These are phyloP conservation scores for Amphilophus citrinellus DNA, from an alignment of 2,113 vertebrate genomes.

Conservation along the genomic window DNA sequence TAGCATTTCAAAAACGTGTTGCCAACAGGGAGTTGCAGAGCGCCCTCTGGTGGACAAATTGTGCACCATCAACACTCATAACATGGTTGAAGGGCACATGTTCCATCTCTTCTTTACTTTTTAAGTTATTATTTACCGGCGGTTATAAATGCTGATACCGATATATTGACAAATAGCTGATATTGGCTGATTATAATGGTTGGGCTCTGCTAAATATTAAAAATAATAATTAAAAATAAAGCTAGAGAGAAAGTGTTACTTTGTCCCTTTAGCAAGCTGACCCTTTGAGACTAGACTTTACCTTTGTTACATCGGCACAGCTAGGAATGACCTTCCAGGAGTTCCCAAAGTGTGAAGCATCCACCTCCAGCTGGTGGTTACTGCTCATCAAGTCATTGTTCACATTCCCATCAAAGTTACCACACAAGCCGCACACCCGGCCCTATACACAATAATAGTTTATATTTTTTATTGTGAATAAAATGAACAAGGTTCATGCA, in stretches of 20 bases:
- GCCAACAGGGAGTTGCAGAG: too few species aligned
- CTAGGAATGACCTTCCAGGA: conserved; percentile 92
- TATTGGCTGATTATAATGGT: too few species aligned
- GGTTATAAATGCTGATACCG: too few species aligned
- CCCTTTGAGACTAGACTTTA: conserved; percentile 48
- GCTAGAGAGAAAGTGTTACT: neutral
- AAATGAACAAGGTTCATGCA: neutral
- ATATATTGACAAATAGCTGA: too few species aligned
- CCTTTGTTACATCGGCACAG: conserved; percentile 91
- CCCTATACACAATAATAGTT: conserved; percentile 77
- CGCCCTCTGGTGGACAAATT: too few species aligned
- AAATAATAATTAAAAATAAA: neutral
- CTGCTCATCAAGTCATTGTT: conserved; percentile 96
- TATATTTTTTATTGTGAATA: neutral
- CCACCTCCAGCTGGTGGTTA: conserved; percentile 91
- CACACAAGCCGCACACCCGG: conserved; percentile 93
- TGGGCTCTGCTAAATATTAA: too few species aligned
- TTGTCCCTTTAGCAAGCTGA: neutral
- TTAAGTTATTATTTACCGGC: too few species aligned
- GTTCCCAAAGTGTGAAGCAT: conserved; percentile 91
- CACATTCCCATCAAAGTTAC: conserved; percentile 93
- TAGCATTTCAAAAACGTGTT: too few species aligned
- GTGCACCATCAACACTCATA: too few species aligned
- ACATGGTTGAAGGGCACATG: too few species aligned
- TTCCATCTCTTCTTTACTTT: too few species aligned